Evolutionary conservation across 2,113 vertebrate genomes (phyloP).

Genomic region (Prochilodus magdalenae): DNA sequence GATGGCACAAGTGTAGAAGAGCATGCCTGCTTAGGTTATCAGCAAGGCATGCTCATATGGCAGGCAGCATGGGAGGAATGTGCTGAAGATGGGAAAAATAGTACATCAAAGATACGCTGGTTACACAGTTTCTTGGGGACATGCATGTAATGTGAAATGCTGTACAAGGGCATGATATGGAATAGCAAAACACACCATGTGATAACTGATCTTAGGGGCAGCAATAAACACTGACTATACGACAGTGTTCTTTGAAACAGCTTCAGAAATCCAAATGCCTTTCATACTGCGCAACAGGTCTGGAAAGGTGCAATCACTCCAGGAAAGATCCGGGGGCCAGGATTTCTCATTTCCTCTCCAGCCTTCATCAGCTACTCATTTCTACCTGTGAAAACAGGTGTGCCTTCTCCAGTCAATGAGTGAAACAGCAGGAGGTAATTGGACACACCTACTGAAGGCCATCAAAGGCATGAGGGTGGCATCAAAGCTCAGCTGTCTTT

Average conservation of each 20-base stretch:
- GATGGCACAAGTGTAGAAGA: background rate
- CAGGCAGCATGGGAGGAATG: conserved; percentile 11
- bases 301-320: background rate
- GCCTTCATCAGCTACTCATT: background rate
- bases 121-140: background rate
- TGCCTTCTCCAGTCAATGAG: background rate
- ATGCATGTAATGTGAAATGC: background rate
- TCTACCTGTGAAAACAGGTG: background rate
- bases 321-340: background rate
- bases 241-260: background rate
- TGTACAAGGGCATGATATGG: background rate
- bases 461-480: background rate
- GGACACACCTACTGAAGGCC: background rate
- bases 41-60: background rate
- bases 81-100: background rate
- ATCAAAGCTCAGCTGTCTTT: too few species aligned
- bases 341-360: background rate
- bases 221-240: background rate
- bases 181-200: background rate
- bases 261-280: background rate
- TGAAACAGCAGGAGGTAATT: background rate
- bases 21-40: background rate
- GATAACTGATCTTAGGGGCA: background rate
- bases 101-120: background rate
- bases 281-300: background rate